These are phyloP conservation scores for Polyploca ridens DNA, from an alignment of 2,888 invertebrate species.

Conservation along the genomic window DNA sequence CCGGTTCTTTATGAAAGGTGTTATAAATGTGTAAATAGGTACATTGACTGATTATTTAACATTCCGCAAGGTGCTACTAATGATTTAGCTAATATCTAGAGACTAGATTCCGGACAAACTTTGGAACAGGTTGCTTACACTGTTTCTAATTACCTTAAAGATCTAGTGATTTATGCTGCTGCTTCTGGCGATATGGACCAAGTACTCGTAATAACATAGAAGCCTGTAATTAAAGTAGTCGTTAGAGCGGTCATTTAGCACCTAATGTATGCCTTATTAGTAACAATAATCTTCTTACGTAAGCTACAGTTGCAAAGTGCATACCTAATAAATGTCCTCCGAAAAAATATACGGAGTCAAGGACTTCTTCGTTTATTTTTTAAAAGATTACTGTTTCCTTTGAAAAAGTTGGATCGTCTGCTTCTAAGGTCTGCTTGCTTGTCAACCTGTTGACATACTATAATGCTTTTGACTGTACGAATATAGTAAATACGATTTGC, in stretches of 20 bases:
- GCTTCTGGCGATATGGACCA: background rate
- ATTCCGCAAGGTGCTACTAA: background rate
- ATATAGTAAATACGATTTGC: no score
- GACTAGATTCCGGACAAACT: background rate
- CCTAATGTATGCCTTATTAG: background rate
- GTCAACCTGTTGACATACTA: no score
- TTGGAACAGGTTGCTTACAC: background rate
- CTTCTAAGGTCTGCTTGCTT: no score
- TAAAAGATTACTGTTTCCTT: no score
- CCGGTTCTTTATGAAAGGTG: background rate
- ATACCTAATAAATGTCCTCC: no score
- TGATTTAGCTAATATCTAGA: background rate
- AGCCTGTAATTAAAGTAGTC: background rate
- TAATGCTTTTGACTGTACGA: no score
- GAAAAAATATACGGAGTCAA: no score
- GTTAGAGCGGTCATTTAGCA: background rate
- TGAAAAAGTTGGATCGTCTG: no score
- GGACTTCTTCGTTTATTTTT: no score
- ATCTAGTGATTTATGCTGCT: background rate
- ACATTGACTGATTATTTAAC: background rate
- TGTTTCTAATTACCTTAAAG: background rate
- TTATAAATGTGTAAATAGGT: background rate
- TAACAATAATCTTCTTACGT: background rate
- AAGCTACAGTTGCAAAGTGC: no score
- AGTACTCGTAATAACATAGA: background rate